A percentile compares a stretch with the other conserved stretches of the same genome.
Evolutionary conservation across 2,113 vertebrate genomes (phyloP).

Genomic region (Cebus imitator): DNA sequence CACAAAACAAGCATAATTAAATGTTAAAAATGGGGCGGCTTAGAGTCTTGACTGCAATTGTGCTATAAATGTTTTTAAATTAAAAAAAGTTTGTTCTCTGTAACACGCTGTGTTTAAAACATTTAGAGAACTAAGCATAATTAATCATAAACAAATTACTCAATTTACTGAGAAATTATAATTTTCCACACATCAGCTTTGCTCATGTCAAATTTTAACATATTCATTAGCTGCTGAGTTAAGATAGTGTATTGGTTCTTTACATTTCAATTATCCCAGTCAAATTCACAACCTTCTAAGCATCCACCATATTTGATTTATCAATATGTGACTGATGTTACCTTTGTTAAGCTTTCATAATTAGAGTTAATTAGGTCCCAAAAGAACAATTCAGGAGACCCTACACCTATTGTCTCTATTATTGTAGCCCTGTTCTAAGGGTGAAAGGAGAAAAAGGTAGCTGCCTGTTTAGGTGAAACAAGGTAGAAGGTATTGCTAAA

Average conservation of each 20-base stretch:
- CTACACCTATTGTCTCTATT: neutral
- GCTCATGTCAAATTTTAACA: neutral
- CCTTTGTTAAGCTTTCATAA: constrained; percentile 21
- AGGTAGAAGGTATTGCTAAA: neutral
- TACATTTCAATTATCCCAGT: constrained; percentile 1
- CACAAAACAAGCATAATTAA: neutral
- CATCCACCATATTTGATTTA: neutral
- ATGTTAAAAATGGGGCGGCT: constrained; percentile 1
- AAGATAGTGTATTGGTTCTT: constrained; percentile 22
- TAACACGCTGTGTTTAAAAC: neutral
- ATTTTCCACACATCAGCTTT: constrained; percentile 26
- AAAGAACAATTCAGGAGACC: neutral
- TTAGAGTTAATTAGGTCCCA: neutral
- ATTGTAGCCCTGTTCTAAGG: neutral
- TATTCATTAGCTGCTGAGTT: neutral
- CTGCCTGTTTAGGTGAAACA: constrained; percentile 24
- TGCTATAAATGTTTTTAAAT: neutral
- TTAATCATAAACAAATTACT: constrained; percentile 44
- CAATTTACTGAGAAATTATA: neutral
- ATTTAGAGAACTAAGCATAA: constrained; percentile 6
- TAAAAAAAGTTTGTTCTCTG: neutral
- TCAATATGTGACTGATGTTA: neutral
- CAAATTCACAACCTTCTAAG: constrained; percentile 27
- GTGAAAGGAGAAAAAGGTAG: neutral
- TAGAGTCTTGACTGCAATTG: neutral